A percentile compares a stretch with the other conserved stretches of the same genome.
phyloP scores from a whole-genome alignment of 2,797 vertebrate species.

The Bryconaethiops microstoma region DNA sequence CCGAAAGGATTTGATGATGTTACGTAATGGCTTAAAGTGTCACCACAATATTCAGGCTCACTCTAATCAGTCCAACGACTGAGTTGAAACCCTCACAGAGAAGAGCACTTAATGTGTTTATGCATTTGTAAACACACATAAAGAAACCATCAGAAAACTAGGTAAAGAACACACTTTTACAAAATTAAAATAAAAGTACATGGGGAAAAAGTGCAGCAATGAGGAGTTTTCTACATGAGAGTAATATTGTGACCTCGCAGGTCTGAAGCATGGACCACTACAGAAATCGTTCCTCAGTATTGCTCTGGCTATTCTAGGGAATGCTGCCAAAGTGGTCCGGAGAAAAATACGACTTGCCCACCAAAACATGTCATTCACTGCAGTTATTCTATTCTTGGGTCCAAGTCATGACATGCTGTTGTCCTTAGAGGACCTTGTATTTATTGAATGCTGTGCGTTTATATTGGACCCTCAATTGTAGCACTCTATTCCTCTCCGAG shows the following conservation, averaged over 20 bases:
- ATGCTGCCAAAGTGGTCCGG: constrained; percentile 19
- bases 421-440: constrained; percentile 29
- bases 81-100: neutral
- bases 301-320: constrained; percentile 34
- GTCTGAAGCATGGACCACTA: constrained; percentile 25
- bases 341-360: constrained; percentile 30
- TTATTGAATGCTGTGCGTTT: constrained; percentile 12
- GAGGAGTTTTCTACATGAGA: neutral
- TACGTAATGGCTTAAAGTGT: constrained; percentile 9
- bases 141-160: neutral
- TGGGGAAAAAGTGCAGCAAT: neutral
- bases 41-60: constrained; percentile 17
- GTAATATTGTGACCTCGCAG: neutral
- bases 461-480: neutral
- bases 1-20: constrained; percentile 33
- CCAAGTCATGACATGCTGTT: constrained; percentile 23
- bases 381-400: constrained; percentile 39
- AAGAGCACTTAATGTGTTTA: neutral
- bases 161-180: neutral
- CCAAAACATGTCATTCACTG: constrained; percentile 37
- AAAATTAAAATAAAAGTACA: neutral
- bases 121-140: neutral
- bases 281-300: constrained; percentile 30
- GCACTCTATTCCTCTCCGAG: neutral
- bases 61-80: neutral